Base-by-base conservation (phyloP, 2,113 vertebrate genomes). In the Tricholaema leucomelas region DNA sequence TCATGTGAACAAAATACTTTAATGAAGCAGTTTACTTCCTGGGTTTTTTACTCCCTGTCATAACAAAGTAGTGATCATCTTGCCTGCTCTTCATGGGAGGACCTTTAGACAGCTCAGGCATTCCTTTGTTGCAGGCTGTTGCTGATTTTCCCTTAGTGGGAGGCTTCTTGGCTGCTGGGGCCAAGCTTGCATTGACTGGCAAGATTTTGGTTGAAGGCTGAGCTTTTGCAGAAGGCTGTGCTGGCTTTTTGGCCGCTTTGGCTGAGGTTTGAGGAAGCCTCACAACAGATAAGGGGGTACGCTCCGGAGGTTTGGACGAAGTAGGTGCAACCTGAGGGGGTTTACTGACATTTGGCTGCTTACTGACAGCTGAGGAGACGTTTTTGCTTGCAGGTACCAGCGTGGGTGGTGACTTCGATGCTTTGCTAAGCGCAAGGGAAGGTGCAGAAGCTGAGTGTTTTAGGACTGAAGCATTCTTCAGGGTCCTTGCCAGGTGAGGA, bases 31-130 rank as follows among this genome's bases (percentile, higher is more conserved):
- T 65, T 97, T 94, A 98, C 85, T 98, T 98, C 80, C 96, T 97
- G 90, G 94, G 95, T 83, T 98, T 98, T 96, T 98, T 98, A 92
- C 96, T 98, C 38, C 96, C 97, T 54, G 97, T 99, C 98, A 99
- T 98, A 94, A 99, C 98, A 91, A 99, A 99, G 86, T 99, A 99
- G 75, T 98, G 96, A 60, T 98, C 98, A 72, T 97, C 98, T 4
- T 95, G 97, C 75, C 97, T 98, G 70, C 75, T 93, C 76, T 98
- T 98, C 10, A 12, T 28, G 55, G 73, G 69, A 42, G 96, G 91
- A 40, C 94, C 96, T 77, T 96, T 96, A 12, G 91, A 88, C 31
- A 78, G 56, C 25, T 42, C 60, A n/a, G 87, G 50, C 1, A 24
- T 55, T 56, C 72, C 97, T 78, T 94, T 97, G 36, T 24, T 77